phyloP scores from a whole-genome alignment of 2,113 vertebrate genomes.

The Lophochroa leadbeateri region DNA sequence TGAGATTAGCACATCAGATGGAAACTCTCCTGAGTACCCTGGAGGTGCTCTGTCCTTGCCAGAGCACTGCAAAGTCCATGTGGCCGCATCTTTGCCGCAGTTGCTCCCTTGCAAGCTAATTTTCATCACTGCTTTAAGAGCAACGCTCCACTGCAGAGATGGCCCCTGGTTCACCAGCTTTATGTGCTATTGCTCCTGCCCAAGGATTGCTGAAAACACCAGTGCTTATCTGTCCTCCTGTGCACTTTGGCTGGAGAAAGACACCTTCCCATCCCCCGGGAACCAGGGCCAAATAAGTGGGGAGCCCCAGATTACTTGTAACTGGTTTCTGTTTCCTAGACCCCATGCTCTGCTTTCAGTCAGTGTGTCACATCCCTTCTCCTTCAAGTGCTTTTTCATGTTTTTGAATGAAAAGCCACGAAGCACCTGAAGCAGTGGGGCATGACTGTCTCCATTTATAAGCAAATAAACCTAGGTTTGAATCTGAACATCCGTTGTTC shows the following conservation, averaged over 20 bases:
- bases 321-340: not conserved
- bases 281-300: not conserved
- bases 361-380: not conserved
- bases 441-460: not conserved
- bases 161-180: not conserved
- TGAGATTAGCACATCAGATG: not conserved
- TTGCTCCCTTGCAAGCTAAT: not conserved
- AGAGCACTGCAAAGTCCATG: not conserved
- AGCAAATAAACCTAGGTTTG: not conserved
- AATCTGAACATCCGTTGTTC: not conserved
- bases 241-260: not conserved
- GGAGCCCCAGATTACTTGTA: not conserved
- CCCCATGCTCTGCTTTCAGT: accelerated
- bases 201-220: not conserved
- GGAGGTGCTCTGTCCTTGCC: not conserved
- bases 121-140: not conserved
- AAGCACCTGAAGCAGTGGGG: not conserved
- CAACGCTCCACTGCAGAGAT: accelerated
- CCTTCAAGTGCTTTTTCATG: not conserved
- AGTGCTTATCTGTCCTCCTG: not conserved
- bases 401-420: not conserved
- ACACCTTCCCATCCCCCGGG: not conserved
- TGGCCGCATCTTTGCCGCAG: not conserved
- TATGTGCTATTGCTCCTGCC: not conserved
- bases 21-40: accelerated